Base-by-base conservation (phyloP, 1,140 invertebrate genomes). In the Apis mellifera region DNA sequence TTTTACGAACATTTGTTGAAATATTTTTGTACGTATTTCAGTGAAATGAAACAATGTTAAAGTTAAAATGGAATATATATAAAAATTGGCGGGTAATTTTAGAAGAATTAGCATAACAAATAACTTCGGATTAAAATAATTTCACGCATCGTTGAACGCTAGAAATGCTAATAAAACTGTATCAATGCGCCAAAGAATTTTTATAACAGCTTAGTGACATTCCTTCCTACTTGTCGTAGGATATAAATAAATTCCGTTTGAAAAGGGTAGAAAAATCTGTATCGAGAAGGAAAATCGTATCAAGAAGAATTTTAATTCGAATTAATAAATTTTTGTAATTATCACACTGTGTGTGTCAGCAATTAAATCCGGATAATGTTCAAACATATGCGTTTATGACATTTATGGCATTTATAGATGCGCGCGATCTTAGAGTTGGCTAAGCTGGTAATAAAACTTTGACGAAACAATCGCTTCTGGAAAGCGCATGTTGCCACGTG, bases 381-480 rank as follows among this genome's bases (percentile, higher is more conserved):
- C 7, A 32, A 2, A 32, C 3, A 66, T n/a, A 13, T 66, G 26
- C 13, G 32, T 32, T 32, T 2, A 32, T 32, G 32, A 32, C 32
- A 32, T 26, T 26, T 26, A 26, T 26, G 48, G 50, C 32, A 32
- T 32, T 68, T 68, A 68, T 50, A 23, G 42, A 68, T 13, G 21
- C 66, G 66, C 50, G n/a, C 9, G 12, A 21, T 69, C 21, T n/a
- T 15, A 50, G 12, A 8, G 23, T 69, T 23, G n/a, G 42, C 23
- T 23, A 48, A n/a, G 12, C 23, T 19, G 1, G 7, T 2, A 11
- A n/a, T 69, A 69, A 69, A 52, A 69, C 21, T 69, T 69, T 69
- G 42, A 69, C 66, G 19, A 69, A 69, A 69, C 66, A 52, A 69
- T 69, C n/a, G 48, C 48, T 52, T 52, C 66, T 69, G 48, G 8